These are phyloP conservation scores for Hypotaenidia okinawae DNA, from an alignment of 2,797 vertebrate species.

Conservation along the genomic window DNA sequence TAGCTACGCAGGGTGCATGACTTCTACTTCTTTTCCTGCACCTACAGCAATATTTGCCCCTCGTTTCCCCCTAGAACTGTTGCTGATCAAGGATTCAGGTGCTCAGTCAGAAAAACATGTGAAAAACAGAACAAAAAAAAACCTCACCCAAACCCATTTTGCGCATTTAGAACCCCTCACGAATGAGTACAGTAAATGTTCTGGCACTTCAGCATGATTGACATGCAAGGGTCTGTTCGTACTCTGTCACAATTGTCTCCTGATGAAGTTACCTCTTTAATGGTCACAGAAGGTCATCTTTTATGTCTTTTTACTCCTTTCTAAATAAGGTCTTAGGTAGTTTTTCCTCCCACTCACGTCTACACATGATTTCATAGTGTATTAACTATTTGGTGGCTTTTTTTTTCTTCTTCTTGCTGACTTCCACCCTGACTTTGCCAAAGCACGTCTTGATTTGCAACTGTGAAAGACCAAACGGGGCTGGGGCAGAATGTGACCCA, in stretches of 20 bases:
- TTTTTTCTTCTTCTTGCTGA: neutral
- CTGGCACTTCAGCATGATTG: neutral
- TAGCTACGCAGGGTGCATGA: neutral
- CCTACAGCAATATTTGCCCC: neutral
- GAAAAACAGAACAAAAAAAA: too few species aligned
- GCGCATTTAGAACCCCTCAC: neutral
- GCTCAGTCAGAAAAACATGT: too few species aligned
- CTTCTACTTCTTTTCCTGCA: neutral
- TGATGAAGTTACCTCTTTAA: constrained; percentile 52
- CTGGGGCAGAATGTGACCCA: neutral
- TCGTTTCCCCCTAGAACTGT: neutral
- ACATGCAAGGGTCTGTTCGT: neutral
- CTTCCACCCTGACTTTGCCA: neutral
- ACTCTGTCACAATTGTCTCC: neutral
- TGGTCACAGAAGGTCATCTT: constrained; percentile 62
- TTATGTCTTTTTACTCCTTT: constrained; percentile 41
- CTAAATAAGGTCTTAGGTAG: neutral
- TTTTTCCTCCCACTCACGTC: constrained; percentile 3
- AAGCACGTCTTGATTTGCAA: neutral
- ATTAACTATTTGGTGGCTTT: neutral
- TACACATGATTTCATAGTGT: neutral
- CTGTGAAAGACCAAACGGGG: neutral
- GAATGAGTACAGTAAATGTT: neutral
- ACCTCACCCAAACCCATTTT: neutral
- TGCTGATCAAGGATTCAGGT: neutral